phyloP scores from a whole-genome alignment of 2,888 invertebrate genomes.

The Schizotus pectinicornis region DNA sequence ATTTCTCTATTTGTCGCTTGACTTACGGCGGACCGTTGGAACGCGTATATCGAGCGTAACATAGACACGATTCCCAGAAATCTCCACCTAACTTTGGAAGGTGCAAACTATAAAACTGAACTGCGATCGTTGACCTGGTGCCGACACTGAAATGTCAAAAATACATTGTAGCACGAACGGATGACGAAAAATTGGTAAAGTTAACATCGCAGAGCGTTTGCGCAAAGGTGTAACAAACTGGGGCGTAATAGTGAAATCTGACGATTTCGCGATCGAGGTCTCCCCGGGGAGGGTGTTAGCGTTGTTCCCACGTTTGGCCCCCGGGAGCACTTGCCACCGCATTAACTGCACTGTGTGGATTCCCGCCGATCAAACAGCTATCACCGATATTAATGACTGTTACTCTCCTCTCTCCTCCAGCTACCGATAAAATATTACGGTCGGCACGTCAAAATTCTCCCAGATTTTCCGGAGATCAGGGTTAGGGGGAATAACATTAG shows the following conservation, averaged over 20 bases:
- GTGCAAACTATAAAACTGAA: constrained; percentile 7
- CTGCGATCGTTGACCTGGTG: constrained; percentile 1
- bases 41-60: no score
- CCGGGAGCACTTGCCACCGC: constrained; percentile 52
- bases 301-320: constrained; percentile 50
- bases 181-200: background rate
- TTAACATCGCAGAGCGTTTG: background rate
- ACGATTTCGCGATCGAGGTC: constrained; percentile 30
- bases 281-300: constrained; percentile 48
- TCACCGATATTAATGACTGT: constrained; percentile 40
- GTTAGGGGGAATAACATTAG: background rate
- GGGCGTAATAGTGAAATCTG: background rate
- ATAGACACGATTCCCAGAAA: background rate
- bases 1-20: no score
- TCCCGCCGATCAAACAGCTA: constrained; percentile 48
- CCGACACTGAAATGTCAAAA: background rate
- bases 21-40: no score
- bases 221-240: background rate
- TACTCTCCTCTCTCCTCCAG: background rate
- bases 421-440: no score
- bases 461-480: background rate
- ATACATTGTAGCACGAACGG: background rate
- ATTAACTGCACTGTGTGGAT: constrained; percentile 51
- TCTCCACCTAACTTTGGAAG: constrained; percentile 1
- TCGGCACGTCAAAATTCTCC: background rate